Percentiles rank a stretch among this genome's conserved stretches.
Evolutionary conservation across 2,797 vertebrate genomes (phyloP).

Genomic region (Pygocentrus nattereri): DNA sequence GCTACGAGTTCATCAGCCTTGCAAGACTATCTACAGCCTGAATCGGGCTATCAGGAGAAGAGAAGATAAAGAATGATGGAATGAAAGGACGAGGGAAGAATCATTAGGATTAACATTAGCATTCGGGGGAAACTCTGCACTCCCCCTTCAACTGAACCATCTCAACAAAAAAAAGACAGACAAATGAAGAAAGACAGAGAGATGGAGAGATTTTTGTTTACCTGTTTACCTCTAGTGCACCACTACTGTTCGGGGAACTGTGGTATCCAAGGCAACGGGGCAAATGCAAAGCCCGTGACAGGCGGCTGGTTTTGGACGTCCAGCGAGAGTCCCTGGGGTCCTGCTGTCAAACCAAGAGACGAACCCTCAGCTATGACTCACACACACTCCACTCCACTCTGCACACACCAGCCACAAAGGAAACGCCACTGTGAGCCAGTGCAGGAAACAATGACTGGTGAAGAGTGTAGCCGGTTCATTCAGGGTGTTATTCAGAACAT

Average conservation of each 20-base stretch:
- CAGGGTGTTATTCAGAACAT: not conserved
- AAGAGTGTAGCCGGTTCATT: conserved; percentile 14
- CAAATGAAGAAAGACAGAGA: conserved; percentile 20
- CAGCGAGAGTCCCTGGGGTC: conserved; percentile 57
- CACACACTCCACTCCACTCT: conserved; percentile 19
- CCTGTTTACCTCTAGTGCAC: conserved; percentile 43
- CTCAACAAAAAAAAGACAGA: not conserved
- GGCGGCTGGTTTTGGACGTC: conserved; percentile 64
- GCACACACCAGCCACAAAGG: conserved; percentile 36
- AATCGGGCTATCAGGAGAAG: not conserved
- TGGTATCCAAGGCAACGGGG: conserved; percentile 68
- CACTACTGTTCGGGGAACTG: conserved; percentile 66
- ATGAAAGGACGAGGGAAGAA: not conserved
- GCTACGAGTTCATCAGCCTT: not conserved
- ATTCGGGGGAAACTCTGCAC: not conserved
- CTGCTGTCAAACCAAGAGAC: conserved; percentile 47
- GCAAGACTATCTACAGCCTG: not conserved
- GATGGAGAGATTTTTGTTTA: conserved; percentile 50
- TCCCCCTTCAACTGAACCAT: not conserved
- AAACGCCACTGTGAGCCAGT: conserved; percentile 17
- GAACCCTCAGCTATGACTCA: conserved; percentile 33
- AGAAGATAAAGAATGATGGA: not conserved
- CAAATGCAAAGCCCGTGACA: conserved; percentile 67
- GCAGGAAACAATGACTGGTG: conserved; percentile 15
- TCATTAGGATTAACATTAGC: not conserved